Percentiles rank a stretch among this genome's conserved stretches.
Conservation (phyloP, 1,140 invertebrate species). For the Drosophila pandora region DNA sequence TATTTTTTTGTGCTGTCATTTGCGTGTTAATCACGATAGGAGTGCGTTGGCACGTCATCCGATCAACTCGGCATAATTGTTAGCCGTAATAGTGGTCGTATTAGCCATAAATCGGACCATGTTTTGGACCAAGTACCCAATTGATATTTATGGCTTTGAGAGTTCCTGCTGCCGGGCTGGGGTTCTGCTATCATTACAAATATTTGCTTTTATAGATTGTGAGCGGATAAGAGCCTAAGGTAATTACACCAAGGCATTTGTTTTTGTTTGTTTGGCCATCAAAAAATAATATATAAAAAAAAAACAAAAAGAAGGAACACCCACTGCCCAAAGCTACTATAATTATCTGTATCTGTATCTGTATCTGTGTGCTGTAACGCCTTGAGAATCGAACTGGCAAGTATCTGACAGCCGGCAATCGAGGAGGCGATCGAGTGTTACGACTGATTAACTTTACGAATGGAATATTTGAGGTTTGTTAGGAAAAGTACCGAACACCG, state of each 20-base stretch:
- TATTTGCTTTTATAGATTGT: constrained; percentile 54
- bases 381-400: constrained; percentile 16
- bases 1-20: constrained; percentile 15
- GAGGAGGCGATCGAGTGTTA: constrained; percentile 30
- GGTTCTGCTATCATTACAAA: constrained; percentile 56
- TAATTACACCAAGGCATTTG: constrained; percentile 39
- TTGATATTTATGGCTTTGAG: constrained; percentile 36
- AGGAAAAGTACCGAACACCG: constrained; percentile 29
- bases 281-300: not conserved
- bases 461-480: constrained; percentile 38
- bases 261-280: constrained; percentile 45
- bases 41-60: constrained; percentile 29
- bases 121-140: constrained; percentile 18
- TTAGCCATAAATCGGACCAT: not conserved
- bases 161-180: too few relatives aligned
- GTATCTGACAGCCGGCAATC: constrained; percentile 31
- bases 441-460: constrained; percentile 32
- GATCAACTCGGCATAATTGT: constrained; percentile 26
- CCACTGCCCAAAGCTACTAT: not conserved
- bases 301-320: not conserved
- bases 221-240: constrained; percentile 42
- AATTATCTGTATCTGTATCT: constrained; percentile 12
- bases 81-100: not conserved
- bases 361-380: constrained; percentile 12
- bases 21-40: constrained; percentile 47